These are phyloP conservation scores for Nephrotoma flavescens DNA, from an alignment of 2,888 invertebrate species.

Conservation along the genomic window DNA sequence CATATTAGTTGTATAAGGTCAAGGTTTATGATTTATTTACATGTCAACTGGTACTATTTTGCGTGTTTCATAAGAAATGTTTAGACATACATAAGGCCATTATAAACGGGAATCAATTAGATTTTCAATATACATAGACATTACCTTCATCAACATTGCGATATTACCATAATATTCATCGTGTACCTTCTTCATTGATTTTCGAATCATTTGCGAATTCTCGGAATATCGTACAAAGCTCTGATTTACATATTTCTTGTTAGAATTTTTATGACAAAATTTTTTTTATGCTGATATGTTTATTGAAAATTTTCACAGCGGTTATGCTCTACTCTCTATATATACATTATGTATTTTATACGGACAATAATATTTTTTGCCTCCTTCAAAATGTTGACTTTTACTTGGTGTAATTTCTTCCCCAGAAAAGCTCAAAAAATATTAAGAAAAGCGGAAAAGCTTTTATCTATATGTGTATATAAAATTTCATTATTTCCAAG, in stretches of 20 bases:
- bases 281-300: not conserved
- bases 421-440: not conserved
- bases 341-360: not conserved
- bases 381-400: not conserved
- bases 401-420: not conserved
- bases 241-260: not conserved
- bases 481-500: not conserved
- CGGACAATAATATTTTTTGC: not conserved
- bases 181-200: not conserved
- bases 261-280: not conserved
- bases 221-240: not conserved
- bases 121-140: not conserved
- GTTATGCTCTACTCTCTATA: not conserved
- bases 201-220: too few species aligned
- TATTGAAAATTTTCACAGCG: not conserved
- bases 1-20: not conserved
- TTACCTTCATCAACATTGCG: not conserved
- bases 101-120: not conserved
- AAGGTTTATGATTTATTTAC: not conserved
- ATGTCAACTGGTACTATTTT: not conserved
- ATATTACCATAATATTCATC: not conserved
- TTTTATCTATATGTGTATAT: not conserved
- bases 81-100: too few species aligned
- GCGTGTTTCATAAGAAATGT: not conserved
- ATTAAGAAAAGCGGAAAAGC: not conserved